Evolutionary conservation across 2,888 invertebrate species (phyloP), one percentile per base, ranked within the genome.

Genomic region (Mimachlamys varia): DNA sequence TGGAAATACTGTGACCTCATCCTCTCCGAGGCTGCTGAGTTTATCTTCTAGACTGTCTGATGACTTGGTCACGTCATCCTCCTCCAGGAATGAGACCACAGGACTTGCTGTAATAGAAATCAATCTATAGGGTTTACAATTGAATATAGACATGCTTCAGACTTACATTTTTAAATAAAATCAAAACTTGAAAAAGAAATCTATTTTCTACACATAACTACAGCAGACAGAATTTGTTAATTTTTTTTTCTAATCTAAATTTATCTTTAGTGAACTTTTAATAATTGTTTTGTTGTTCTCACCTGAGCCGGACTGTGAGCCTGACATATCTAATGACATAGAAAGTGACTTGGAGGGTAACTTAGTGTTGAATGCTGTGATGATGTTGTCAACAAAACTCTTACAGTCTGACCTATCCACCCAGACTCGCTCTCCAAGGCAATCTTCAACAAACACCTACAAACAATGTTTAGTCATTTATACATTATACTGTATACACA

Each of bases 361-460:
- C 58, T 96, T 98, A 0, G 98, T 99, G 94, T 98, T 98, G 96
- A 99, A 98, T 0, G 98, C 98, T 0, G 98, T 98, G 90, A 98
- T 97, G 89, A 99, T 98, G 96, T 99, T 99, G 94, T 99, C 98
- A 0, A 99, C 98, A 96, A 99, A 98, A 38, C 98, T 98, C 95
- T 98, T 98, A 96, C 99, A 99, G 97, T 98, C 98, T 0, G 98
- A 98, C 94, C 98, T 98, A 96, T 99, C 99, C 37, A 99, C 98
- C 99, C 99, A 99, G 93, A 98, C 97, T 62, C 99, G 97, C 95
- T 99, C 99, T 88, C 98, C 98, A 0, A 99, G 97, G 0, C 99
- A 98, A 97, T 99, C 99, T 96, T 99, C 99, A 92, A 99, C 98
- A 96, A 99, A 99, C 0, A 98, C 97, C 98, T 98, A 95, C 12